Percentiles rank a stretch among this genome's conserved stretches.
phyloP scores from a whole-genome alignment of 2,888 invertebrate species.

The Dasypogon diadema region DNA sequence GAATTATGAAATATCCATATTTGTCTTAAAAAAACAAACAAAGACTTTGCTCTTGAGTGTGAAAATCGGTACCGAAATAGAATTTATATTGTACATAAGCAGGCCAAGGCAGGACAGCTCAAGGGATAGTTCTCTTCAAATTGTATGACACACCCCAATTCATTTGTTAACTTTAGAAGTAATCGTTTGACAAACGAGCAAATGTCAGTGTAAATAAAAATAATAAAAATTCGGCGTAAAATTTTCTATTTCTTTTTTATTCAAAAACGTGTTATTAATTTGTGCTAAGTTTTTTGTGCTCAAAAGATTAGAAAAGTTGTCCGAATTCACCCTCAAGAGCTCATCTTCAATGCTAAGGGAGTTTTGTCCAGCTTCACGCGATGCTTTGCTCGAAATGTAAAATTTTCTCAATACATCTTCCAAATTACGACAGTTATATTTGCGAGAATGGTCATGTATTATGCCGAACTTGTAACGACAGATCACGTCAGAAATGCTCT shows the following conservation, averaged over 20 bases:
- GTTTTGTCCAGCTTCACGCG: neutral
- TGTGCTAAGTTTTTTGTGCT: slow-evolving; percentile 32
- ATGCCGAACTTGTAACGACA: slow-evolving; percentile 34
- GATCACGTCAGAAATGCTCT: slow-evolving; percentile 4
- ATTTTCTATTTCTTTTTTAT: slow-evolving; percentile 42
- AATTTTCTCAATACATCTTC: slow-evolving; percentile 53
- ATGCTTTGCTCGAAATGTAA: slow-evolving; percentile 55
- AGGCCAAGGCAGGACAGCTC: neutral
- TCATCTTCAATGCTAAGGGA: neutral
- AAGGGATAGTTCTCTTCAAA: neutral
- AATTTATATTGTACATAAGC: too few species aligned
- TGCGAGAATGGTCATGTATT: slow-evolving; percentile 52
- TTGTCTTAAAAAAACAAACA: too few species aligned
- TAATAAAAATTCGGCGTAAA: slow-evolving; percentile 44
- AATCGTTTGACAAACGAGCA: slow-evolving; percentile 51
- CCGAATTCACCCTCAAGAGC: neutral
- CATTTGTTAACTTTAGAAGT: slow-evolving; percentile 44
- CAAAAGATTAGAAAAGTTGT: neutral
- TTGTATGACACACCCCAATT: slow-evolving; percentile 1
- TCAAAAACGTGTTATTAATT: slow-evolving; percentile 3
- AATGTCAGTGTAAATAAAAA: slow-evolving; percentile 51
- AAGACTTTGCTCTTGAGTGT: too few species aligned
- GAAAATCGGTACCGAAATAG: too few species aligned
- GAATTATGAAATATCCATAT: too few species aligned
- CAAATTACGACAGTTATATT: slow-evolving; percentile 54